A percentile compares a stretch with the other conserved stretches of the same genome.
phyloP scores from a whole-genome alignment of 2,113 vertebrate genomes.

The Natator depressus region DNA sequence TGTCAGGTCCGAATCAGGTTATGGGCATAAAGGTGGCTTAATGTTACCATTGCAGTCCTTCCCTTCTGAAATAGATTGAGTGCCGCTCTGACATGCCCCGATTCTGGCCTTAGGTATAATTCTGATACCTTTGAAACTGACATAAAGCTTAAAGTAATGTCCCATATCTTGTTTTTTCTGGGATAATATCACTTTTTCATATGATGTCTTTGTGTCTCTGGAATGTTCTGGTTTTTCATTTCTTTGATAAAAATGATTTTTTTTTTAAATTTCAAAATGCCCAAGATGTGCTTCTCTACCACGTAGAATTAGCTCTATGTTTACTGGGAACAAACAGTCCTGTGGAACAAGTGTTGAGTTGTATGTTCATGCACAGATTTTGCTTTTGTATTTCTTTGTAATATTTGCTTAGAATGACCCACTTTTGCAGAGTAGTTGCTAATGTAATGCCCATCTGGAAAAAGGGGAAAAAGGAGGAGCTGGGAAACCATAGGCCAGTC shows the following conservation, averaged over 20 bases:
- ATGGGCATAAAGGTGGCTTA: no score
- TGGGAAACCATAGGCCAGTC: no score
- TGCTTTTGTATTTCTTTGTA: not conserved
- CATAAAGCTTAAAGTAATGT: not conserved
- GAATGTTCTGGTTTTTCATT: not conserved
- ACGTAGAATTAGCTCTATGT: not conserved
- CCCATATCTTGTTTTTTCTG: not conserved
- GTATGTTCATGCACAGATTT: slow-evolving; percentile 27
- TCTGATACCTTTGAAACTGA: not conserved
- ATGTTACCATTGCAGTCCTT: not conserved
- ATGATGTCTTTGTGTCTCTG: not conserved
- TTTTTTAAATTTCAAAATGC: no score
- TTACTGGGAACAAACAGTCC: not conserved
- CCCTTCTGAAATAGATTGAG: not conserved
- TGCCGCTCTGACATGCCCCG: not conserved
- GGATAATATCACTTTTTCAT: not conserved
- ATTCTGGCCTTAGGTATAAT: not conserved
- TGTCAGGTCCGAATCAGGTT: no score
- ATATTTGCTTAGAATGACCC: not conserved
- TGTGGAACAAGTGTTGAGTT: not conserved
- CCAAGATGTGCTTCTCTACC: not conserved
- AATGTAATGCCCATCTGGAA: no score
- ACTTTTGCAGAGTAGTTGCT: not conserved
- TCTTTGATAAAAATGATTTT: not conserved
- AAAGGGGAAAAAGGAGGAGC: no score